phyloP scores from a whole-genome alignment of 2,797 vertebrate genomes.

The Takifugu ocellatus region DNA sequence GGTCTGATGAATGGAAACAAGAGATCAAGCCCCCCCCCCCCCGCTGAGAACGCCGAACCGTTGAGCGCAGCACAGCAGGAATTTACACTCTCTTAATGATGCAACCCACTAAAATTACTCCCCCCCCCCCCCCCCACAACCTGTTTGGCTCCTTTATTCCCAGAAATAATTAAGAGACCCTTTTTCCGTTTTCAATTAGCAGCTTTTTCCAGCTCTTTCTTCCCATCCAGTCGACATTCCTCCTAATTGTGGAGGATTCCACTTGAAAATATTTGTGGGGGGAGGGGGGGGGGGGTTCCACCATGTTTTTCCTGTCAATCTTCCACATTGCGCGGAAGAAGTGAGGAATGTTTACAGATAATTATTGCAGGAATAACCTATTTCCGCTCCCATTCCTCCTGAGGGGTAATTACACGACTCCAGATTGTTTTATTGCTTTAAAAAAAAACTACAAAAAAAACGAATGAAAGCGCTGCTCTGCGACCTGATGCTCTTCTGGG shows the following conservation, averaged over 20 bases:
- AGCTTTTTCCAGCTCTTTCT: constrained; percentile 1
- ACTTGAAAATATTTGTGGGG: constrained; percentile 34
- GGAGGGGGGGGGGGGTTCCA: constrained; percentile 28
- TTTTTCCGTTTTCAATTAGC: constrained; percentile 69
- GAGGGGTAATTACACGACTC: constrained; percentile 56
- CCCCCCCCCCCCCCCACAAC: constrained; percentile 40
- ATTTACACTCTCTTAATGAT: constrained; percentile 47
- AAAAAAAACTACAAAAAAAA: neutral
- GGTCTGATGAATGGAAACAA: no score
- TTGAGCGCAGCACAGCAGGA: constrained; percentile 30
- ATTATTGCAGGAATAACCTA: constrained; percentile 51
- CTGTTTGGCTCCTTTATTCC: constrained; percentile 50
- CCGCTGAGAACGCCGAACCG: constrained; percentile 26
- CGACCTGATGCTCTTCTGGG: neutral
- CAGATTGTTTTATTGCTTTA: constrained; percentile 24
- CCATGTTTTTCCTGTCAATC: constrained; percentile 60
- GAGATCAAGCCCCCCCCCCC: constrained; percentile 20
- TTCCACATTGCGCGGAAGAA: constrained; percentile 32
- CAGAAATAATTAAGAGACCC: constrained; percentile 64
- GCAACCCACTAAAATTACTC: constrained; percentile 60
- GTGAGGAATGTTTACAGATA: constrained; percentile 51
- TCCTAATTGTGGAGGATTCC: constrained; percentile 59
- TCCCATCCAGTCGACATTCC: constrained; percentile 32
- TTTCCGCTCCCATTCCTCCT: constrained; percentile 33
- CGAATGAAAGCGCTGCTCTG: constrained; percentile 1